phyloP scores from a whole-genome alignment of 2,113 vertebrate genomes.

The Perca flavescens region DNA sequence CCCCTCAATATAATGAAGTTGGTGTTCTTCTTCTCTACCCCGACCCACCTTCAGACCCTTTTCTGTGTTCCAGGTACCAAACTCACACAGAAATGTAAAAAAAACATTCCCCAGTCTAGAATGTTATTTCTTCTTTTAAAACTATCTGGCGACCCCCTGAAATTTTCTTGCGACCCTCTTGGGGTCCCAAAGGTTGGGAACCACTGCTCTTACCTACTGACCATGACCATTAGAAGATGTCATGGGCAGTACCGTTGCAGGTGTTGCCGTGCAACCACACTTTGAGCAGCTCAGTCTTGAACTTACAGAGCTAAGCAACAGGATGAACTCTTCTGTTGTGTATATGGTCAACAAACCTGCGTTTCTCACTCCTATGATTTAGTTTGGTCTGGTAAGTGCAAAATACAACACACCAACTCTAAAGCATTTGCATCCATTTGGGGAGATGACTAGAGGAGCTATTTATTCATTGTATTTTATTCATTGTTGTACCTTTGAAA shows the following conservation, averaged over 20 bases:
- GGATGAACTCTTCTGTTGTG: background rate
- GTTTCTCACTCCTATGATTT: background rate
- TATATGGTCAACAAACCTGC: too few species aligned
- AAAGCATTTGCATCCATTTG: background rate
- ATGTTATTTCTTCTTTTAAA: too few species aligned
- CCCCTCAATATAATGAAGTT: too few species aligned
- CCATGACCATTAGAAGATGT: background rate
- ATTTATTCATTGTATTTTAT: background rate
- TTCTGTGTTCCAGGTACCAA: too few species aligned
- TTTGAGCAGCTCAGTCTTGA: background rate
- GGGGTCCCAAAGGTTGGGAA: too few species aligned
- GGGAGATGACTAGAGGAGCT: background rate
- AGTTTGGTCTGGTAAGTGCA: background rate
- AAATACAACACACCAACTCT: background rate
- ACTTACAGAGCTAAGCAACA: background rate
- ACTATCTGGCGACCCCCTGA: too few species aligned
- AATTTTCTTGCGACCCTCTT: too few species aligned
- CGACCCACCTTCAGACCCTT: too few species aligned
- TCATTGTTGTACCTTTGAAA: background rate
- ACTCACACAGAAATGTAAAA: too few species aligned
- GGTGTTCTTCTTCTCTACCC: too few species aligned
- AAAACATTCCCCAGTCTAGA: too few species aligned
- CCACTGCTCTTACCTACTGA: background rate
- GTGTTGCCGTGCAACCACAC: background rate
- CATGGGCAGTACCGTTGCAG: background rate